phyloP scores from a whole-genome alignment of 2,888 invertebrate genomes.

The Mechanitis messenoides region DNA sequence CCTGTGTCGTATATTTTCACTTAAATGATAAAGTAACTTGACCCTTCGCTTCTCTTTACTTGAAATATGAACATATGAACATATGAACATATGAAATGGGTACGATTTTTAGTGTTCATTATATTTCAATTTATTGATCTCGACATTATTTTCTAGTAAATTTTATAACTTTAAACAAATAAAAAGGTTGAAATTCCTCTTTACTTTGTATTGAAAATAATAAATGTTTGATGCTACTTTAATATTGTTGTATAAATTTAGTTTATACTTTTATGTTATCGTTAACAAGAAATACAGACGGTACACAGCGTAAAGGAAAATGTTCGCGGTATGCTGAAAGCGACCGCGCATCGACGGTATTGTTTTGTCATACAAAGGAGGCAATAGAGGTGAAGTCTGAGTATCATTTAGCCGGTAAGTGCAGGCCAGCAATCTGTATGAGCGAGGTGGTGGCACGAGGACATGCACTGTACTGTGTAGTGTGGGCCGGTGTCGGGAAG shows the following conservation, averaged over 20 bases:
- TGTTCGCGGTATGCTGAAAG: conserved; percentile 47
- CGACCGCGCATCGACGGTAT: conserved; percentile 40
- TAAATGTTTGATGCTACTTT: conserved; percentile 29
- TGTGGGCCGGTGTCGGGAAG: conserved; percentile 36
- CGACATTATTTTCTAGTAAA: background rate
- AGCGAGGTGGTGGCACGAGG: conserved; percentile 57
- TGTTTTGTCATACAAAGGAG: conserved; percentile 50
- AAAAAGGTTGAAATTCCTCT: background rate
- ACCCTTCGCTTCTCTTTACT: conserved; percentile 57
- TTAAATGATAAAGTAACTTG: conserved; percentile 72
- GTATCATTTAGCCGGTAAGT: conserved; percentile 48
- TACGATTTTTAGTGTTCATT: background rate
- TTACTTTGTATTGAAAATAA: conserved; percentile 4
- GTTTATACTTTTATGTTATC: conserved; percentile 33
- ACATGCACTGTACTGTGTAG: conserved; percentile 29
- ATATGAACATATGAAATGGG: background rate
- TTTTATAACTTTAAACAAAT: background rate
- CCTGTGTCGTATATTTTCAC: conserved; percentile 73
- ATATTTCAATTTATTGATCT: background rate
- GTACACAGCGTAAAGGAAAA: conserved; percentile 61
- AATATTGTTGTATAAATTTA: conserved; percentile 58
- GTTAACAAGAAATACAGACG: conserved; percentile 55
- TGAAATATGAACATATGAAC: conserved; percentile 21
- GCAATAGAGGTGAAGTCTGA: conserved; percentile 62
- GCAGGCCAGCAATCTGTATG: conserved; percentile 64